phyloP scores from a whole-genome alignment of 2,888 invertebrate species.

The Platerodrilus igneus region DNA sequence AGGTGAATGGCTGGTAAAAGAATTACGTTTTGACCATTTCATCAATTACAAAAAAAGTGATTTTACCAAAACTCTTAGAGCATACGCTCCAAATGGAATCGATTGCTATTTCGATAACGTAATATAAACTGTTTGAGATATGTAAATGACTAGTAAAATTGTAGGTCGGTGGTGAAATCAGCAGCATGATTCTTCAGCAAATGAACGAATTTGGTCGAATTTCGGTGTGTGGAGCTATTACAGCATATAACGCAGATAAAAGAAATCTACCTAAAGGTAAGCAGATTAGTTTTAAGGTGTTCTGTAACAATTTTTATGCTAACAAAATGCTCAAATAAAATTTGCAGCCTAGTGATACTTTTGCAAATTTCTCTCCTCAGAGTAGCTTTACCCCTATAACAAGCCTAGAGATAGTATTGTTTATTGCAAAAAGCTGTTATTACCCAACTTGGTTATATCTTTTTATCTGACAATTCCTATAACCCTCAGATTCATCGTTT shows the following conservation, averaged over 20 bases:
- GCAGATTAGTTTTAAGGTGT: not conserved
- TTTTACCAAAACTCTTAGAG: constrained; percentile 52
- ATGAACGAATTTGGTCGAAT: constrained; percentile 61
- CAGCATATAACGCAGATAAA: constrained; percentile 56
- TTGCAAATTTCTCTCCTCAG: no score
- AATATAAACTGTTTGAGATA: constrained; percentile 41
- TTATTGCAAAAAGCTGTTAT: no score
- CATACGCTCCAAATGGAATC: constrained; percentile 64
- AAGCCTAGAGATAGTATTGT: no score
- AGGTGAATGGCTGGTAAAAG: constrained; percentile 62
- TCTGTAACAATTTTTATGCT: no score
- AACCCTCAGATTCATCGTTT: no score
- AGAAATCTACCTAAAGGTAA: constrained; percentile 50
- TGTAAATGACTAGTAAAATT: no score
- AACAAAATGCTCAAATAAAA: no score
- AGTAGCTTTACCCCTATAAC: no score
- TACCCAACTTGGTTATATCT: no score
- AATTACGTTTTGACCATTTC: constrained; percentile 62
- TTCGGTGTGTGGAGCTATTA: constrained; percentile 62
- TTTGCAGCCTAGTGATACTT: no score
- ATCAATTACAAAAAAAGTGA: constrained; percentile 68
- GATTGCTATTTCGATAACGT: constrained; percentile 79
- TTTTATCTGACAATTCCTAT: no score
- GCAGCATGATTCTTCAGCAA: constrained; percentile 54
- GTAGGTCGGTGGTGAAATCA: constrained; percentile 63